Conservation (phyloP, 1,140 invertebrate species). For the Lamellibrachia luymesi region DNA sequence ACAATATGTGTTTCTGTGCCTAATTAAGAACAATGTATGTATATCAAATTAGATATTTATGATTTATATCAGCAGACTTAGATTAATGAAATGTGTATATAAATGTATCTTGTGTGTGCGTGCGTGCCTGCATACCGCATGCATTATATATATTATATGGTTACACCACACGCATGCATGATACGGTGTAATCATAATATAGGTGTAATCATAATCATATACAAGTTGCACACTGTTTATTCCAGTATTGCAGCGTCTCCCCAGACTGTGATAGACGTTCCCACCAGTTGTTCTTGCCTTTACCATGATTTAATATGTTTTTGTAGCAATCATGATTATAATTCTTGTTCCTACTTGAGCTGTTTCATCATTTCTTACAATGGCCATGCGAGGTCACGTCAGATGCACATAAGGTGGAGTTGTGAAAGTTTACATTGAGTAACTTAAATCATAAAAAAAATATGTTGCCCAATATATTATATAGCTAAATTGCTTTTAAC, state of each 20-base stretch:
- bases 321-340: neutral
- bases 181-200: no score
- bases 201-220: neutral
- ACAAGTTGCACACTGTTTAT: neutral
- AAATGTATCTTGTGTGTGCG: neutral
- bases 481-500: neutral
- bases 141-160: no score
- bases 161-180: no score
- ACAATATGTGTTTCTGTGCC: no score
- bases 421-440: neutral
- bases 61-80: neutral
- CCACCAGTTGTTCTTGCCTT: neutral
- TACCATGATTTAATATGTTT: neutral
- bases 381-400: no score
- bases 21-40: no score
- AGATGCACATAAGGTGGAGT: no score
- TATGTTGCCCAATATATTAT: neutral
- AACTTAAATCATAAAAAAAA: no score
- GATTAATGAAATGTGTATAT: neutral
- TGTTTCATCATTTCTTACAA: neutral
- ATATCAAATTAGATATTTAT: no score
- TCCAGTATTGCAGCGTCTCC: neutral
- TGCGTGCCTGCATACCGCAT: neutral
- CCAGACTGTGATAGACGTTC: neutral
- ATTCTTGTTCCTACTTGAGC: neutral